These are phyloP conservation scores for Athene noctua DNA, from an alignment of 2,113 vertebrate species.

Conservation along the genomic window DNA sequence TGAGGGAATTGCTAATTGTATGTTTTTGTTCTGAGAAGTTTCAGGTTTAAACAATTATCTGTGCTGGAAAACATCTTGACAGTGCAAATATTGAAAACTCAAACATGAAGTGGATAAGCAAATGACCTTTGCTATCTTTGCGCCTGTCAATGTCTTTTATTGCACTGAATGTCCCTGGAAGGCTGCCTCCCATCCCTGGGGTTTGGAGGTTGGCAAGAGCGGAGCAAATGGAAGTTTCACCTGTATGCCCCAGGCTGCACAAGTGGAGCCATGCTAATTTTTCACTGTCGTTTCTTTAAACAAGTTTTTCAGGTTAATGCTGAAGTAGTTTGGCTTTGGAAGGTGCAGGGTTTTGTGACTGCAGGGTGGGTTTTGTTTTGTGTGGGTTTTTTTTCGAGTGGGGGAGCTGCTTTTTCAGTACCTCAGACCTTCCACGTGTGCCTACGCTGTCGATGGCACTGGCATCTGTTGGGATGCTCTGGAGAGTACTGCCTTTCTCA, in stretches of 20 bases:
- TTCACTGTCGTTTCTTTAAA: not conserved
- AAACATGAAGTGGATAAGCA: not conserved
- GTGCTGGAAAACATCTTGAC: not conserved
- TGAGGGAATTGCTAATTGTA: not conserved
- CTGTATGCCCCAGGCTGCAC: not conserved
- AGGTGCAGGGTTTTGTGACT: not conserved
- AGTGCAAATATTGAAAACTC: not conserved
- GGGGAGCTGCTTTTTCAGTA: not conserved
- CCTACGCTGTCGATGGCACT: fast-evolving
- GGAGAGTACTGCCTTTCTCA: not conserved
- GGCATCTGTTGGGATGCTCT: fast-evolving
- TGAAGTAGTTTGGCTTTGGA: not conserved
- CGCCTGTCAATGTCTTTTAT: fast-evolving
- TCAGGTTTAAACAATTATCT: not conserved
- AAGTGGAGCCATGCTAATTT: not conserved
- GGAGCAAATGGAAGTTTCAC: not conserved
- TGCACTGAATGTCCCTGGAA: not conserved
- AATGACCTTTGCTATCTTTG: not conserved
- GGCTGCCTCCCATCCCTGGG: fast-evolving
- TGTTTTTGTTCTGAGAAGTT: not conserved
- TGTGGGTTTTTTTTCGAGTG: not conserved
- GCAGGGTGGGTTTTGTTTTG: not conserved
- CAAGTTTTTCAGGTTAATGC: slow-evolving; percentile 17
- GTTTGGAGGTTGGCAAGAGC: not conserved
- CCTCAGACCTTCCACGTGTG: fast-evolving